A percentile compares a stretch with the other conserved stretches of the same genome.
phyloP scores from a whole-genome alignment of 2,797 vertebrate species.

The Oceanodroma leucorhoa region DNA sequence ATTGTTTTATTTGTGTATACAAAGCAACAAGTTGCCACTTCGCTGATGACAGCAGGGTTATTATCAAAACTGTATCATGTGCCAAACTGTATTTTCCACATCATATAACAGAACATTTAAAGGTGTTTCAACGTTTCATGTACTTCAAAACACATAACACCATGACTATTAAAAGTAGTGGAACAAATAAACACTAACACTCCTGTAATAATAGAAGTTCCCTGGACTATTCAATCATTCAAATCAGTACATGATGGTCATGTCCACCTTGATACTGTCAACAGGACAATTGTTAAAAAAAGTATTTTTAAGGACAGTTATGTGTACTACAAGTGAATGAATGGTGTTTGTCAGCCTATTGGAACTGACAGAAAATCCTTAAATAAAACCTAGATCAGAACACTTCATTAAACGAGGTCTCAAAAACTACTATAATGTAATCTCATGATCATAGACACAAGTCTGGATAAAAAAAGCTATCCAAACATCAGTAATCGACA shows the following conservation, averaged over 20 bases:
- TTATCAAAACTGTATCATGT: not conserved
- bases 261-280: not conserved
- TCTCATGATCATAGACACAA: not conserved
- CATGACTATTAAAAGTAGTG: not conserved
- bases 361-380: not conserved
- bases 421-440: not conserved
- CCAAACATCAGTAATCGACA: not conserved
- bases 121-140: not conserved
- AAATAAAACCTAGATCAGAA: not conserved
- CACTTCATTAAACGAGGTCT: not conserved
- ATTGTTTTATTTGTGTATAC: not conserved
- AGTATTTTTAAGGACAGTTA: not conserved
- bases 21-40: not conserved
- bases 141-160: not conserved
- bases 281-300: not conserved
- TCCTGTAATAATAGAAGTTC: not conserved
- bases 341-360: not conserved
- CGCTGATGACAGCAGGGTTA: not conserved
- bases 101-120: not conserved
- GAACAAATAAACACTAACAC: not conserved
- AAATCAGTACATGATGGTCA: not conserved
- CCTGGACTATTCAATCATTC: not conserved
- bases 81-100: not conserved
- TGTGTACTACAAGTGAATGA: not conserved
- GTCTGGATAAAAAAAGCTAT: not conserved